phyloP scores from a whole-genome alignment of 2,797 vertebrate genomes.

The Eulemur albifrons region DNA sequence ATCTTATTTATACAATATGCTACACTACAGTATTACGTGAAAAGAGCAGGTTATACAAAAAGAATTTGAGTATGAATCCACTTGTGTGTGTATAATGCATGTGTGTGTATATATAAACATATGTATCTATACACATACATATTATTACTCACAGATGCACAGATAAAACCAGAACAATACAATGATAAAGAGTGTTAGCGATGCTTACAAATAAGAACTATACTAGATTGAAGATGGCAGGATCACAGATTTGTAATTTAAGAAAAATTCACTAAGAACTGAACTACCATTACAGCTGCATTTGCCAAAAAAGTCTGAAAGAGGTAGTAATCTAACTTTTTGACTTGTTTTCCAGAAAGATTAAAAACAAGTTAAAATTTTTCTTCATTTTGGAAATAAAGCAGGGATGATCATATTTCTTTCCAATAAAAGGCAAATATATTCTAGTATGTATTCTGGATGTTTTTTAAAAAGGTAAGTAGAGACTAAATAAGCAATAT shows the following conservation, averaged over 20 bases:
- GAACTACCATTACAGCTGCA: not conserved
- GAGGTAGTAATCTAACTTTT: not conserved
- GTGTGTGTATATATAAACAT: not conserved
- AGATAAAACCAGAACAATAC: not conserved
- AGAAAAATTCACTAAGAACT: constrained; percentile 6
- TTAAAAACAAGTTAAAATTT: not conserved
- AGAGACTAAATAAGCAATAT: not conserved
- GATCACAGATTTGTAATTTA: not conserved
- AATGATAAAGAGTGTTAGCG: not conserved
- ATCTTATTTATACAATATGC: not conserved
- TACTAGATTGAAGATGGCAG: not conserved
- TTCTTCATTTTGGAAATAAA: not conserved
- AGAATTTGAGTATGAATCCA: not conserved
- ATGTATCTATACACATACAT: not conserved
- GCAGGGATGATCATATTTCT: not conserved
- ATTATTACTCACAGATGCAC: not conserved
- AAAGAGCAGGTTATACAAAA: not conserved
- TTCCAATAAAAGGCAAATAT: not conserved
- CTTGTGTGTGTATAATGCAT: not conserved
- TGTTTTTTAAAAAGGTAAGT: not conserved
- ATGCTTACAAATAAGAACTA: constrained; percentile 2
- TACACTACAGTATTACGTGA: not conserved
- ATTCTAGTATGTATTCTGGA: not conserved
- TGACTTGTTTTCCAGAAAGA: not conserved
- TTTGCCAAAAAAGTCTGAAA: constrained; percentile 7